Base-by-base conservation (phyloP, 2,113 vertebrate genomes). In the Poicephalus meyeri region DNA sequence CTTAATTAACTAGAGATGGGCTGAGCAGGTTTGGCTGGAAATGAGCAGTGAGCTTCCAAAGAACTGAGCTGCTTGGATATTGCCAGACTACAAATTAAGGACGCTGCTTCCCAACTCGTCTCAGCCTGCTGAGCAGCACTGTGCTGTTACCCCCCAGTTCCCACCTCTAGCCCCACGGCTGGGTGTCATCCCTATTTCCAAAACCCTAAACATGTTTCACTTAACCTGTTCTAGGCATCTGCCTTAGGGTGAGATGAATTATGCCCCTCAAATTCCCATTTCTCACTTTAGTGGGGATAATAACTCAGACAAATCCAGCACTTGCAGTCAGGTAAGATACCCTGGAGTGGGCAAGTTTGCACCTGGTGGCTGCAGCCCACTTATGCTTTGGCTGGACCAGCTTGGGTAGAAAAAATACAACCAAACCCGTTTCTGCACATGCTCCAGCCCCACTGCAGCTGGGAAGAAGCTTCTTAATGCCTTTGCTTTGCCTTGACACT, bases 1-100 rank as follows among this genome's bases (percentile, higher is more conserved):
- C 64, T 88, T 91, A 92, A 90, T 95, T 96, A 97, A 80, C 46
- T 78, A 46, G 46, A 77, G 35, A 33, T 68, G 49, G 55, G 18
- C 70, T 92, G 77, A 95, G 46, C 49, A 53, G 70, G 70, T 91
- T 86, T 80, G 39, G 52, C 60, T 95, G 80, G 39, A 74, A 86
- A 86, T 0, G 6, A 39, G 37, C 33, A n/a, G 1, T 31, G 2
- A 50, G 16, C 14, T 91, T 87, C 42, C 52, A 60, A 84, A 58
- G 66, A 72, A n/a, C 1, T 1, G 49, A 71, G 20, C 26, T 88
- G 39, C 41, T 89, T 8, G 11, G 14, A 6, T 49, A 23, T 7
- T 52, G 19, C 69, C 39, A 68, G 46, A 4, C 70, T 80, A 49
- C 46, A 74, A 37, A 71, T 47, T 39, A 42, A 84, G 39, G 82